Evolutionary conservation across 2,797 vertebrate species (phyloP).

Genomic region (Crenuchus spilurus): DNA sequence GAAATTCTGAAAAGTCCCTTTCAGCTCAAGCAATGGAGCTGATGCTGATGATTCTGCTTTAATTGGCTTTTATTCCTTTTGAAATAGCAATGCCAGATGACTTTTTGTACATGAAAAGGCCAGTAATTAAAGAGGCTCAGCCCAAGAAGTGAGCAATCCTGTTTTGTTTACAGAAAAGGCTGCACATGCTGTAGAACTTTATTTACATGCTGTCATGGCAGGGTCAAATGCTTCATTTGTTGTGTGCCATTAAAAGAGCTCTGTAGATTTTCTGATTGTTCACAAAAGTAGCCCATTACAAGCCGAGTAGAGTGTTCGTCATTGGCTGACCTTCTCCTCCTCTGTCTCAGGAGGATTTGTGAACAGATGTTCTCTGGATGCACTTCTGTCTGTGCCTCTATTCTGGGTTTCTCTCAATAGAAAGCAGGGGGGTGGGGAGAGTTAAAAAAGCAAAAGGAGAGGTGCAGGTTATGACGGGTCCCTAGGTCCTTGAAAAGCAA

Average conservation of each 20-base stretch:
- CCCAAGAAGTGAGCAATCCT: neutral
- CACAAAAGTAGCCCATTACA: slow-evolving; percentile 32
- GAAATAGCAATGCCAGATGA: neutral
- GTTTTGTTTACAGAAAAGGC: neutral
- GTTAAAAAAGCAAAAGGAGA: slow-evolving; percentile 6
- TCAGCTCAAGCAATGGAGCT: too few species aligned
- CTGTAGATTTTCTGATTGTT: slow-evolving; percentile 30
- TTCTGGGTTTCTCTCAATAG: slow-evolving; percentile 16
- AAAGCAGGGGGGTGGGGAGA: too few species aligned
- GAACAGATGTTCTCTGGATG: slow-evolving; percentile 50
- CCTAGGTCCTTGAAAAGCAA: slow-evolving; percentile 14
- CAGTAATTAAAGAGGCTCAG: neutral
- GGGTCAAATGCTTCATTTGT: slow-evolving; percentile 15
- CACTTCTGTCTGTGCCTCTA: slow-evolving; percentile 34
- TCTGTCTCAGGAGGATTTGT: slow-evolving; percentile 31
- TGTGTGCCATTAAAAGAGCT: slow-evolving; percentile 13
- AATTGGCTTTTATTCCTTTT: too few species aligned
- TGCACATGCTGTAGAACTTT: neutral
- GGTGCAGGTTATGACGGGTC: slow-evolving; percentile 18
- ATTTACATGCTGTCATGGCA: slow-evolving; percentile 4
- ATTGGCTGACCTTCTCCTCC: slow-evolving; percentile 50
- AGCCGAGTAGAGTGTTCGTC: slow-evolving; percentile 40
- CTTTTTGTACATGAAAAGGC: neutral
- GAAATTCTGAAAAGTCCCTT: too few species aligned
- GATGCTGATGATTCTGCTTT: too few species aligned